A percentile compares a stretch with the other conserved stretches of the same genome.
Conservation (phyloP, 2,888 invertebrate species). For the Branchinecta sandiegonensis region DNA sequence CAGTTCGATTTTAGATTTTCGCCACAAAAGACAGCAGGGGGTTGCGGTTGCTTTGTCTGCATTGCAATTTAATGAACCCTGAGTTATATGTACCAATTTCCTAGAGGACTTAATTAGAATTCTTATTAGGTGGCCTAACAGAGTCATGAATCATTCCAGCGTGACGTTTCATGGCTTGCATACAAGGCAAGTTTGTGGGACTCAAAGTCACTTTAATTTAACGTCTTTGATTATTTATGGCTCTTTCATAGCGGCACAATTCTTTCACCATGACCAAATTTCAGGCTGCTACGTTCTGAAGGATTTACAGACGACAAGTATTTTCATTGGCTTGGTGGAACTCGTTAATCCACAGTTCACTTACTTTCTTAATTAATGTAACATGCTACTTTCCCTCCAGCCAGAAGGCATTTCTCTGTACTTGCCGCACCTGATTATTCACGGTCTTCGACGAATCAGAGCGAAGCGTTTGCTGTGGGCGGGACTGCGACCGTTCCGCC, state of each 20-base stretch:
- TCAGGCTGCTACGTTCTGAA: conserved; percentile 11
- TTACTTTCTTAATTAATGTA: conserved; percentile 15
- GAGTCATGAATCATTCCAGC: background rate
- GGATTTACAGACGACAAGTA: conserved; percentile 11
- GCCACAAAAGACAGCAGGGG: too few relatives aligned
- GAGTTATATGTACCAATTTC: background rate
- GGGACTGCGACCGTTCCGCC: background rate
- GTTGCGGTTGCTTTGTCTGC: too few relatives aligned
- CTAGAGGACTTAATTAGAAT: conserved; percentile 11
- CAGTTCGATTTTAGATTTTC: too few relatives aligned
- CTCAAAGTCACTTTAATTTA: background rate
- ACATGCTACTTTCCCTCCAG: background rate
- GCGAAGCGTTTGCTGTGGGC: background rate
- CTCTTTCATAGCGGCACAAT: background rate
- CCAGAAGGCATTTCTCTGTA: background rate
- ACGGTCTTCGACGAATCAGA: background rate
- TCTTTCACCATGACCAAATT: conserved; percentile 14
- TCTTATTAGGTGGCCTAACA: conserved; percentile 16
- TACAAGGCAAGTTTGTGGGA: conserved; percentile 1
- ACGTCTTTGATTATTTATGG: background rate
- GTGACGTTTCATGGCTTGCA: background rate
- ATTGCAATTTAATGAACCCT: too few relatives aligned
- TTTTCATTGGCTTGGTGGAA: conserved; percentile 13
- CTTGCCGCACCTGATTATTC: too few relatives aligned
- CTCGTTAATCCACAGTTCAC: conserved; percentile 11